These are phyloP conservation scores for Trissolcus japonicus DNA, from an alignment of 2,888 invertebrate genomes.

Conservation along the genomic window DNA sequence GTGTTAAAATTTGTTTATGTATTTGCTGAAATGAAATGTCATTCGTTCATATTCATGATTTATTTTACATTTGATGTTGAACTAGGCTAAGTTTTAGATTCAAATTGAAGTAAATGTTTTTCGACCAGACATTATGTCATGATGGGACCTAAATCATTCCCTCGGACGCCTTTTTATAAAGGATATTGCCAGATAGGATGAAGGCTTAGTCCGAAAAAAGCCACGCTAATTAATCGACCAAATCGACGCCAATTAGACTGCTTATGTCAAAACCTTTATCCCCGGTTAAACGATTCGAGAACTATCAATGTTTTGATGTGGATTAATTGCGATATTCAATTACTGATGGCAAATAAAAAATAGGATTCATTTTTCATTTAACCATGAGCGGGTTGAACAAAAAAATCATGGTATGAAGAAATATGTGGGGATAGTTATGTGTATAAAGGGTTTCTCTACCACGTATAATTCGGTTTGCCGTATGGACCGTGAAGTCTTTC, in stretches of 20 bases:
- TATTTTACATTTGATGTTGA: no score
- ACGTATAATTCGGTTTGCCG: constrained; percentile 9
- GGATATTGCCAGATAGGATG: constrained; percentile 13
- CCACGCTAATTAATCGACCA: constrained; percentile 58
- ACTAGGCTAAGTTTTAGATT: no score
- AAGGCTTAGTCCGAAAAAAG: constrained; percentile 16
- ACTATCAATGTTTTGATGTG: constrained; percentile 26
- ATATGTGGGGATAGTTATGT: constrained; percentile 9
- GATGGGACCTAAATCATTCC: constrained; percentile 64
- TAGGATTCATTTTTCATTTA: no score
- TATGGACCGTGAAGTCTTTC: constrained; percentile 19
- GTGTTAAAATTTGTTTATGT: no score
- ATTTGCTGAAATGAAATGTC: no score
- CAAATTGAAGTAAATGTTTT: no score
- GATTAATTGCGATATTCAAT: constrained; percentile 51
- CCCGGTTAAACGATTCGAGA: not conserved
- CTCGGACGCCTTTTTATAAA: constrained; percentile 45
- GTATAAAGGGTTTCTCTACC: constrained; percentile 16
- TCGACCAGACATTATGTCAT: constrained; percentile 14
- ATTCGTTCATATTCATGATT: no score
- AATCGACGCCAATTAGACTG: constrained; percentile 55
- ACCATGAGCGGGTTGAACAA: no score
- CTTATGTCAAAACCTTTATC: constrained; percentile 32
- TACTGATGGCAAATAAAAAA: constrained; percentile 2
- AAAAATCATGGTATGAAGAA: no score